Evolutionary conservation across 2,888 invertebrate species (phyloP).

Genomic region (Steinernema carpocapsae): DNA sequence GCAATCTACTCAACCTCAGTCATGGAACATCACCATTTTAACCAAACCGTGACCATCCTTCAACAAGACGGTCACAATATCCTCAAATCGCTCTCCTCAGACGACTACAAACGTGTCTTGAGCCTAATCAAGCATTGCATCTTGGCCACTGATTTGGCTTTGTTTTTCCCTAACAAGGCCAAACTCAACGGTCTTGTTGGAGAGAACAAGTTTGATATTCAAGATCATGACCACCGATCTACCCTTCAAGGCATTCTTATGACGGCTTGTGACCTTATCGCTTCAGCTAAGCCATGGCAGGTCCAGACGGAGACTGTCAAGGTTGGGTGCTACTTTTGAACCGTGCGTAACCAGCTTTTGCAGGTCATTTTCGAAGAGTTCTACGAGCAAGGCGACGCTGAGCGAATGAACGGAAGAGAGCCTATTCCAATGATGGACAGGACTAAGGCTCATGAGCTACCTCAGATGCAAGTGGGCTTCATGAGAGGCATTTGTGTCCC

Average conservation of each 20-base stretch:
- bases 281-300: conserved; percentile 84
- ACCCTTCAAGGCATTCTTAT: conserved; percentile 78
- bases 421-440: conserved; percentile 85
- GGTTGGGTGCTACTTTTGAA: conserved; percentile 31
- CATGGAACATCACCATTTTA: conserved; percentile 86
- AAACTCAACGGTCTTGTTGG: conserved; percentile 55
- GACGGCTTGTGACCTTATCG: conserved; percentile 84
- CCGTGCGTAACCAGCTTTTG: not conserved
- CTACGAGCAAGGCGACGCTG: conserved; percentile 80
- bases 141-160: conserved; percentile 82
- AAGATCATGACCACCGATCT: conserved; percentile 75
- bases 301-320: conserved; percentile 82
- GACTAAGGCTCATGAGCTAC: conserved; percentile 78
- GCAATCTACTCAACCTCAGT: conserved; percentile 85
- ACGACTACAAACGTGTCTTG: conserved; percentile 74
- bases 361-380: conserved; percentile 82
- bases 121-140: conserved; percentile 82
- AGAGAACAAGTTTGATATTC: conserved; percentile 75
- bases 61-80: conserved; percentile 86
- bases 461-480: conserved; percentile 82
- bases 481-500: conserved; percentile 82
- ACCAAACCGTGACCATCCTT: conserved; percentile 83
- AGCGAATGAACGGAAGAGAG: conserved; percentile 76
- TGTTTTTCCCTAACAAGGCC: conserved; percentile 80
- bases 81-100: conserved; percentile 73